Base-by-base conservation (phyloP, 2,113 vertebrate genomes). In the Aramus guarauna region DNA sequence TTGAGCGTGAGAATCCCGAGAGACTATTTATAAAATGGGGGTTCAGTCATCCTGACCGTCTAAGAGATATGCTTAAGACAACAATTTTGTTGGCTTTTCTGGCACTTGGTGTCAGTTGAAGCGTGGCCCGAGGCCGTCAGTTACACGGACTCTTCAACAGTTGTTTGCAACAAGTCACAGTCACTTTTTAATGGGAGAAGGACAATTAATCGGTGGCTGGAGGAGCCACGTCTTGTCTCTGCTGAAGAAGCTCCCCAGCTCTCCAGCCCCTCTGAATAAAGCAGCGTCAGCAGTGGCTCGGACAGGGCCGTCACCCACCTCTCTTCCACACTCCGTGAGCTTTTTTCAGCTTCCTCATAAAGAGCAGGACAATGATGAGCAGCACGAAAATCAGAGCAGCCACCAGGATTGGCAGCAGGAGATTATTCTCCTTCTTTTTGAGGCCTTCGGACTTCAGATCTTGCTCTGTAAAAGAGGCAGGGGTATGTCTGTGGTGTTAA, bases 291-390 rank as follows among this genome's bases (percentile, higher is more conserved):
- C 43, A 30, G 8, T 7, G 24, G n/a, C 47, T 39, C 0, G 3
- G 56, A 18, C 43, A 55, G 41, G 19, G 14, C 7, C 29, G 5
- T 39, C 18, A 36, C 97, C 92, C 73, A 99, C 99, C 99, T 98
- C 91, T 99, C 71, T 98, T 99, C 99, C 99, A 99, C 29, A 85
- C 24, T 4, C 98, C 50, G 1, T 99, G 99, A 4, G 99, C 99
- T 97, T 97, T 99, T 69, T 98, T 98, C 72, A 99, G 97, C 95
- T 99, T 99, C 90, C 98, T 91, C 41, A 98, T 13, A 50, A 99
- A 99, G 14, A 99, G 99, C 56, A 98, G 94, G n/a, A 99, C 97
- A 0, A 99, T 98, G 81, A 99, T 41, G 22, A 99, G 95, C 75
- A 99, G 98, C 74, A 94, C 29, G 0, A 98, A 56, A 24, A 99